Percentiles rank a stretch among this genome's conserved stretches.
phyloP scores from a whole-genome alignment of 2,888 invertebrate genomes.

The Gasteruption jaculator region DNA sequence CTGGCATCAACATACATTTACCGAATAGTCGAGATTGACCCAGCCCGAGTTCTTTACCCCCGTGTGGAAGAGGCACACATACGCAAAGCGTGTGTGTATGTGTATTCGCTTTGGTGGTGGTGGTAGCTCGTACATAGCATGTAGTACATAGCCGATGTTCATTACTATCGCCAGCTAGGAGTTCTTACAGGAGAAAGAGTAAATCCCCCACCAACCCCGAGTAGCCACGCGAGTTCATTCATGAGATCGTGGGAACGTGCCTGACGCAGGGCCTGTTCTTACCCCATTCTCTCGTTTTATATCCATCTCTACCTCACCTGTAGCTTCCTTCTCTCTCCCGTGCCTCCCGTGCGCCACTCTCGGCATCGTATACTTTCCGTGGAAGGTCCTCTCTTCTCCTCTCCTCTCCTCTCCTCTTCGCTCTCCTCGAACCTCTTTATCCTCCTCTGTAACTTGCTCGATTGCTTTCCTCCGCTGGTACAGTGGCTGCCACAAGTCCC shows the following conservation, averaged over 20 bases:
- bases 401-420: neutral
- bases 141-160: conserved; percentile 7
- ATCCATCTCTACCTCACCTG: too few species aligned
- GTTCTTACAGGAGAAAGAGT: conserved; percentile 18
- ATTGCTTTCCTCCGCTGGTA: conserved; percentile 29
- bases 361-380: conserved; percentile 22
- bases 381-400: conserved; percentile 5
- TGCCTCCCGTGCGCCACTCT: conserved; percentile 20
- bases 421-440: conserved; percentile 8
- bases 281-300: conserved; percentile 57
- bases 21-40: too few species aligned
- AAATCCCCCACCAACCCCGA: conserved; percentile 34
- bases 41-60: conserved; percentile 32
- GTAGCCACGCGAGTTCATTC: conserved; percentile 52
- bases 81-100: too few species aligned
- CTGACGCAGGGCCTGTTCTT: conserved; percentile 36
- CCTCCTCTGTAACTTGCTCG: conserved; percentile 15
- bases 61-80: conserved; percentile 15
- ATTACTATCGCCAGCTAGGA: conserved; percentile 11
- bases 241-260: conserved; percentile 52
- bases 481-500: conserved; percentile 43
- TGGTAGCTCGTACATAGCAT: conserved; percentile 21
- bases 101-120: too few species aligned
- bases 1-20: too few species aligned
- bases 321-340: conserved; percentile 14